A percentile compares a stretch with the other conserved stretches of the same genome.
These are phyloP conservation scores for Heliornis fulica DNA, from an alignment of 2,113 vertebrate genomes.

Conservation along the genomic window DNA sequence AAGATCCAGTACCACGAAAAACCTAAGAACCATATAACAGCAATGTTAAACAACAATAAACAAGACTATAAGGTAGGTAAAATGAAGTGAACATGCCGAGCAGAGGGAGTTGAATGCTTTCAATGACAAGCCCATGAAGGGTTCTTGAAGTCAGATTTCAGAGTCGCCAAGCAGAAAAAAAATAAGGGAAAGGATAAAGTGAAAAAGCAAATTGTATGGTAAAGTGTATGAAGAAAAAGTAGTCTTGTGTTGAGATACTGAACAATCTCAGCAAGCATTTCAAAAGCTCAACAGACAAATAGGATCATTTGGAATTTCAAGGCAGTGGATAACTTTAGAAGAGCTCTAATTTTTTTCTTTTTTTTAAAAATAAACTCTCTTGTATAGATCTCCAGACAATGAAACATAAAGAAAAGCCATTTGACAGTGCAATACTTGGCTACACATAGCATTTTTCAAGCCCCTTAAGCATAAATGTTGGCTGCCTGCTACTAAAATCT, in stretches of 20 bases:
- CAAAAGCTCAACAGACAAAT: not conserved
- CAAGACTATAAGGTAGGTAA: conserved; percentile 11
- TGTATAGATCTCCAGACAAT: not conserved
- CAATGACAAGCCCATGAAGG: not conserved
- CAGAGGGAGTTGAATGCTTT: not conserved
- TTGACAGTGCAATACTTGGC: not conserved
- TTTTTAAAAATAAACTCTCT: not conserved
- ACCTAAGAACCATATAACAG: conserved; percentile 1
- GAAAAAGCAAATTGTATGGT: not conserved
- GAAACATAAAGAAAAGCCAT: not conserved
- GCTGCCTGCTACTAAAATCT: not conserved
- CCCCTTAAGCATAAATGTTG: not conserved
- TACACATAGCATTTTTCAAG: not conserved
- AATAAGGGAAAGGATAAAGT: not conserved
- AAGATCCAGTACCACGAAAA: conserved; percentile 25
- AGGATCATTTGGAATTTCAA: not conserved
- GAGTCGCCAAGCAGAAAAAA: not conserved
- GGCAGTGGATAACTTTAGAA: not conserved
- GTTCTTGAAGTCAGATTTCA: not conserved
- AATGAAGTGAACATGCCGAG: conserved; percentile 3
- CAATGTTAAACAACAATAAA: conserved; percentile 44
- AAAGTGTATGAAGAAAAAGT: not conserved
- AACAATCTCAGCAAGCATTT: not conserved
- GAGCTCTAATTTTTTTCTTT: not conserved
- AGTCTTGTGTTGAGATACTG: not conserved